A percentile compares a stretch with the other conserved stretches of the same genome.
Conservation (phyloP, 2,113 vertebrate genomes). For the Hippocampus barbouri region DNA sequence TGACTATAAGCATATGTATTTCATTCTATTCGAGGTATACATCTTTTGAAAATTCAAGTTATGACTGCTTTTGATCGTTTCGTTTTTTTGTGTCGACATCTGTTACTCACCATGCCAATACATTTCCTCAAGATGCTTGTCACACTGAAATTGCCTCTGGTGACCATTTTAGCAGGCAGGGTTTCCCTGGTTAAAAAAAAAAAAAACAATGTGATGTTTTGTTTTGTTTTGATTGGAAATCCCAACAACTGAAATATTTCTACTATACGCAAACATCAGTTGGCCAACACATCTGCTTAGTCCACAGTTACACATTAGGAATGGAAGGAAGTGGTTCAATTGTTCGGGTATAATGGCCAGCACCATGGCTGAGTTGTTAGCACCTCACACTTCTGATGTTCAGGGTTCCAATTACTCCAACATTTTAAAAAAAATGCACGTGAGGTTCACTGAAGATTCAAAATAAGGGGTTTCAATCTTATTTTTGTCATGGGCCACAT, state of each 20-base stretch:
- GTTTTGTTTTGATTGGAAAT: background rate
- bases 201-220: background rate
- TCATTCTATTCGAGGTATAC: background rate
- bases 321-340: background rate
- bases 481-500: no score
- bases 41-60: background rate
- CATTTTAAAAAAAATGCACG: no score
- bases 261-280: background rate
- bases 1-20: background rate
- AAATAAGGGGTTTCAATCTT: no score
- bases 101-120: conserved; percentile 89
- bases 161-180: conserved; percentile 93
- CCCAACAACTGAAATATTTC: background rate
- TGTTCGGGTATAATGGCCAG: background rate
- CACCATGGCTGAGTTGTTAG: no score
- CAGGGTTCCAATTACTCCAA: no score
- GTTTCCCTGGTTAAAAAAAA: conserved; percentile 71
- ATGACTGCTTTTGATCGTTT: background rate
- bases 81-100: background rate
- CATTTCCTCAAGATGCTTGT: conserved; percentile 98
- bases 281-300: background rate
- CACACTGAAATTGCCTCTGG: conserved; percentile 94
- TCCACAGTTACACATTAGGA: background rate
- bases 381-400: no score
- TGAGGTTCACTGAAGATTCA: no score